phyloP scores from a whole-genome alignment of 2,113 vertebrate genomes.

The Amphiprion percula region DNA sequence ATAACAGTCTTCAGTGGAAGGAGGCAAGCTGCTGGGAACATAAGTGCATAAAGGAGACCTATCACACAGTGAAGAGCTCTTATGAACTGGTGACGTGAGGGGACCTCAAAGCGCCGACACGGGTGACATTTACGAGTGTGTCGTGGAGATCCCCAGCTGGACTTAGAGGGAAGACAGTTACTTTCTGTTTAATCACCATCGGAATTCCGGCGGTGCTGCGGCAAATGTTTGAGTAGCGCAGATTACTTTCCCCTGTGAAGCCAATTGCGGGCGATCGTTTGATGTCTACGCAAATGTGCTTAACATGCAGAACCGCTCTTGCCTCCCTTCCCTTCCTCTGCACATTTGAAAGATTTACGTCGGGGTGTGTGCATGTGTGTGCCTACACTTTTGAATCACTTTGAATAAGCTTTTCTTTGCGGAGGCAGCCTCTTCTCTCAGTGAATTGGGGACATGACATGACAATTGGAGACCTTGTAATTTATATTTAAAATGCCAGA shows the following conservation, averaged over 20 bases:
- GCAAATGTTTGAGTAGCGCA: slow-evolving; percentile 73
- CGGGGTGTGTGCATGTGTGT: slow-evolving; percentile 47
- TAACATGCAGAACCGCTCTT: slow-evolving; percentile 58
- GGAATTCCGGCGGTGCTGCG: slow-evolving; percentile 55
- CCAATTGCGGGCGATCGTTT: slow-evolving; percentile 56
- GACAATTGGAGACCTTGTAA: slow-evolving; percentile 76
- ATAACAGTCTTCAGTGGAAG: slow-evolving; percentile 56
- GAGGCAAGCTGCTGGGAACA: slow-evolving; percentile 47
- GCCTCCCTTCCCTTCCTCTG: slow-evolving; percentile 21
- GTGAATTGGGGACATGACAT: slow-evolving; percentile 77
- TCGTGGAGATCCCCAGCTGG: slow-evolving; percentile 56
- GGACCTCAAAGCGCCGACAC: slow-evolving; percentile 36
- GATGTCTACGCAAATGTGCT: slow-evolving; percentile 74
- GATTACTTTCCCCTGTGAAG: slow-evolving; percentile 65
- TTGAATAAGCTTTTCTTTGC: slow-evolving; percentile 72
- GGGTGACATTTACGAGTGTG: slow-evolving; percentile 74
- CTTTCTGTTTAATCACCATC: slow-evolving; percentile 70
- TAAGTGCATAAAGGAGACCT: slow-evolving; percentile 48
- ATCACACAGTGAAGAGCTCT: slow-evolving; percentile 42
- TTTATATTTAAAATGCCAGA: slow-evolving; percentile 74
- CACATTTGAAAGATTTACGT: slow-evolving; percentile 73
- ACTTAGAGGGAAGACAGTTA: slow-evolving; percentile 40
- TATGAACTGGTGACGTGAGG: slow-evolving; percentile 44
- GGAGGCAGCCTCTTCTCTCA: slow-evolving; percentile 55
- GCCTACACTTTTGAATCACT: slow-evolving; percentile 63